phyloP scores from a whole-genome alignment of 2,113 vertebrate genomes.

The Sitta europaea region DNA sequence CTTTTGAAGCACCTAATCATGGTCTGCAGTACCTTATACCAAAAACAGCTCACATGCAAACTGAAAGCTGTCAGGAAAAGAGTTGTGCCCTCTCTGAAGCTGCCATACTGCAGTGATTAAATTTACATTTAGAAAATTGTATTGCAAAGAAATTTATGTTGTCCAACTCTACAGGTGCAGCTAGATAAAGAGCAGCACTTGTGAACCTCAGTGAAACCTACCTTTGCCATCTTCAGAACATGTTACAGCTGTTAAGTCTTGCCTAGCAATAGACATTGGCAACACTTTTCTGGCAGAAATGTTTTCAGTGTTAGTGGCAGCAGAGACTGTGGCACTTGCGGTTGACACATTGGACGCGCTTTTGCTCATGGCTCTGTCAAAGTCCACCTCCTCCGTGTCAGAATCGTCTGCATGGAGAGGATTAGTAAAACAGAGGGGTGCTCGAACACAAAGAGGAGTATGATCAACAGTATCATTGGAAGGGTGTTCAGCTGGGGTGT shows the following conservation, averaged over 20 bases:
- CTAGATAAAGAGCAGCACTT: background rate
- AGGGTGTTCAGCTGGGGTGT: conserved; percentile 28
- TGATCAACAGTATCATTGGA: conserved; percentile 2
- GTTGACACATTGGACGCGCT: conserved; percentile 77
- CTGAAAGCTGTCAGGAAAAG: background rate
- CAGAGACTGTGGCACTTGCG: conserved; percentile 82
- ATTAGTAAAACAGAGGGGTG: conserved; percentile 93
- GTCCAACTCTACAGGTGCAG: background rate
- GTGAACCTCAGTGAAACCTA: conserved; percentile 67
- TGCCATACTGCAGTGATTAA: background rate
- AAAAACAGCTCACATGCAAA: background rate
- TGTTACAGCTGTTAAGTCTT: conserved; percentile 59
- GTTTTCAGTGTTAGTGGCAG: conserved; percentile 72
- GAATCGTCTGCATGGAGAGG: conserved; percentile 94
- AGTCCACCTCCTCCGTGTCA: conserved; percentile 79
- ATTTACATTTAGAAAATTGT: background rate
- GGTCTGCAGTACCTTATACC: background rate
- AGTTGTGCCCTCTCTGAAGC: background rate
- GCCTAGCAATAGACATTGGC: conserved; percentile 89
- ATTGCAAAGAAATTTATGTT: background rate
- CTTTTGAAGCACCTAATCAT: background rate
- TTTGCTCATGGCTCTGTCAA: conserved; percentile 60
- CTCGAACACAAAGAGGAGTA: conserved; percentile 65
- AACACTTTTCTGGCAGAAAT: conserved; percentile 82
- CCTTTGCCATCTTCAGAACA: conserved; percentile 77